Evolutionary conservation across 2,888 invertebrate species (phyloP), one percentile per base, ranked within the genome.

Genomic region (Venusia cambrica): DNA sequence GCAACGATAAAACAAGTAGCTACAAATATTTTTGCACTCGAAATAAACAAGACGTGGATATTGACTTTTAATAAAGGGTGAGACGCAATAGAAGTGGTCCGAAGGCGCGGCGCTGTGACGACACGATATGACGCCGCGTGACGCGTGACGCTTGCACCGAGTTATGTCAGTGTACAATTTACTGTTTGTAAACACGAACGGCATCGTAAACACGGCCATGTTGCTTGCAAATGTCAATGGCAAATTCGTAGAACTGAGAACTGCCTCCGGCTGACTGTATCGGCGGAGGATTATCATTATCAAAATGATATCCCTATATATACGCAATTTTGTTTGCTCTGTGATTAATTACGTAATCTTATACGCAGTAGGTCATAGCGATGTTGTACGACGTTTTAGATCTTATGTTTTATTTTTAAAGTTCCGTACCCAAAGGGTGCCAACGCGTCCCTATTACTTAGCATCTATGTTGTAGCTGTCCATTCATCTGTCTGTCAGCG

Each of bases 101-200:
- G 71, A 73, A 73, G 76, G 68, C 73, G 62, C 56, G 62, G 53
- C 45, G 42, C 45, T 48, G 17, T 16, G 13, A 47, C 60, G 57
- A 64, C 61, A 65, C 53, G 48, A 58, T 28, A 43, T 26, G 38
- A 14, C 38, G n/a, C n/a, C n/a, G n/a, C n/a, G 54, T 62, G 64
- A 57, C 60, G 63, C 40, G 45, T 69, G 68, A 64, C 67, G 69
- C 61, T 46, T 66, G 71, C 71, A 65, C 51, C 54, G 54, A 54
- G 64, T 68, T 62, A 66, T 72, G 69, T 71, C 70, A 72, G 68
- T 63, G 77, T 76, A 83, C 77, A 79, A 73, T 73, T 69, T 67
- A 69, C 62, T 85, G 81, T 85, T 85, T 78, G 80, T 80, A 85
- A 85, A 83, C 81, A 84, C 50, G 48, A 54, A 54, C 58, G 58